Evolutionary conservation across 2,888 invertebrate species (phyloP).

Genomic region (Limnephilus marmoratus): DNA sequence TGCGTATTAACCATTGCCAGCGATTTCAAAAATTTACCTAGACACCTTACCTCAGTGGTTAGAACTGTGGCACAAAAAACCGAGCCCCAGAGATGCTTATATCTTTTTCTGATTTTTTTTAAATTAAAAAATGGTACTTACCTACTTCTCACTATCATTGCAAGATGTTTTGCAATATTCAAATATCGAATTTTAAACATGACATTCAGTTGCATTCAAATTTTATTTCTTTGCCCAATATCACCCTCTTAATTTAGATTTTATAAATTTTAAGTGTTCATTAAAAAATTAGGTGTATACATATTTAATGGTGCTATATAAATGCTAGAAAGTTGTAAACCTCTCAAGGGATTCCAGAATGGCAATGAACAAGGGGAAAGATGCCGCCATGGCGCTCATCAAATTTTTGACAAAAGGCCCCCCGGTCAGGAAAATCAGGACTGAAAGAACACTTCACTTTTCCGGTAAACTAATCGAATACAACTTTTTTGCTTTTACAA

Average conservation of each 20-base stretch:
- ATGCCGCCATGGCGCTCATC: conserved; percentile 17
- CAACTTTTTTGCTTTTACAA: not conserved
- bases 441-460: not conserved
- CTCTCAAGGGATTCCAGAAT: not conserved
- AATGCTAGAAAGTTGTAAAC: not conserved
- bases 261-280: not conserved
- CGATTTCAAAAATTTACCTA: no score
- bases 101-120: no score
- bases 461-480: not conserved
- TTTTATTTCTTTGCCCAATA: not conserved
- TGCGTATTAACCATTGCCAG: no score
- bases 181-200: not conserved
- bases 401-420: not conserved
- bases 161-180: not conserved
- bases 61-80: no score
- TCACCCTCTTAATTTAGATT: not conserved
- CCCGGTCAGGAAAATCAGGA: conserved; percentile 15
- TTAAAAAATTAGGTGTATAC: not conserved
- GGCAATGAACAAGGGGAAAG: conserved; percentile 26
- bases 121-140: not conserved
- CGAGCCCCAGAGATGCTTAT: no score
- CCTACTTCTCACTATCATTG: not conserved
- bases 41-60: no score
- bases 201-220: not conserved
- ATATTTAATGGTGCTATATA: not conserved